Conservation (phyloP, 2,888 invertebrate species). For the Pherbina coryleti region DNA sequence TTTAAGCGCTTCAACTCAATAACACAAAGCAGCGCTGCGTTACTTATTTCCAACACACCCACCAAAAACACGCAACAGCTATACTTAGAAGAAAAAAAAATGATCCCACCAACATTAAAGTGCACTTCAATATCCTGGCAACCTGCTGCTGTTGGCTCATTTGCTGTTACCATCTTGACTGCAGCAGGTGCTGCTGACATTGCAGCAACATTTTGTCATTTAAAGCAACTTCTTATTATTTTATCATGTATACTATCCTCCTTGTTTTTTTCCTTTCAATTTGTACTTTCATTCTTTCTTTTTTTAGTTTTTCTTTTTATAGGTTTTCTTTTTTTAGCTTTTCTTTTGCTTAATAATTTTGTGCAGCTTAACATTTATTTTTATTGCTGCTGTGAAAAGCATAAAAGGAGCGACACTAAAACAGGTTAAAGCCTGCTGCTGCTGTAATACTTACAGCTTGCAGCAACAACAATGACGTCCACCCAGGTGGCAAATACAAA, state of each 20-base stretch:
- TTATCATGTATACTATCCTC: neutral
- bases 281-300: neutral
- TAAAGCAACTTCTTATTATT: slow-evolving; percentile 23
- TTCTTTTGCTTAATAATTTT: neutral
- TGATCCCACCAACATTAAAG: neutral
- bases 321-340: too few relatives aligned
- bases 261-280: neutral
- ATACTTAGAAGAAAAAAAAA: neutral
- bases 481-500: slow-evolving; percentile 1
- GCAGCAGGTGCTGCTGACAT: slow-evolving; percentile 1
- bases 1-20: too few relatives aligned
- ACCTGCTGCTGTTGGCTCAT: neutral
- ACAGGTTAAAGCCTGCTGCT: neutral
- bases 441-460: neutral
- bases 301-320: too few relatives aligned
- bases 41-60: too few relatives aligned
- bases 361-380: neutral
- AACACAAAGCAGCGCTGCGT: too few relatives aligned
- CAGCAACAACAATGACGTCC: neutral
- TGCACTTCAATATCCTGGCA: slow-evolving; percentile 4
- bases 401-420: neutral
- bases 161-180: neutral
- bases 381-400: neutral
- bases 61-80: neutral
- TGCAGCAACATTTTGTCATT: neutral